Base-by-base conservation (phyloP, 2,113 vertebrate species). In the Atherinomorus stipes region DNA sequence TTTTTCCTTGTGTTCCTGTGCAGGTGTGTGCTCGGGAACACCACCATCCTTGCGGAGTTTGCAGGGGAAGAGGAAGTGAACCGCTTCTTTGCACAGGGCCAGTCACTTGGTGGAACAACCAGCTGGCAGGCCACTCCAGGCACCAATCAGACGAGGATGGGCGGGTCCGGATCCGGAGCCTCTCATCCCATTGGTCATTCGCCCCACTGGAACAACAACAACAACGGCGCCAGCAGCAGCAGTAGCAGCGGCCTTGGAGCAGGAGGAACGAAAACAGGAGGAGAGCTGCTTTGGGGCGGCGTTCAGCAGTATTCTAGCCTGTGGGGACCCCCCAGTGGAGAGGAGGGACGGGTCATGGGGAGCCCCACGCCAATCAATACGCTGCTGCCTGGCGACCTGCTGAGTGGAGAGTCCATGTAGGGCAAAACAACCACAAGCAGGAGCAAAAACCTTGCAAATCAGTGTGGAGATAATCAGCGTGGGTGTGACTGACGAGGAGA, bases 21-120 rank as follows among this genome's bases (percentile, higher is more conserved):
- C 64, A 98, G 96, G 96, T 99, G 97, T 4, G 96, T 98, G 69
- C 94, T 98, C 59, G 97, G 96, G 66, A 98, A 99, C 95, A 98
- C 96, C 81, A 98, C 96, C 94, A 98, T 98, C 91, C 90, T 99
- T 92, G 97, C 97, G 0, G 97, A 99, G 92, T 98, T 99, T 4
- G 97, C 97, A 0, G 95, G 96, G 0, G 97, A 99, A 80, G 97
- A 99, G 50, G 97, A 99, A 71, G 96, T 99, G 74, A 97, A 96
- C 82, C 96, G 96, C 44, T 99, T 99, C 95, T 92, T 99, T 87
- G 97, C 97, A 83, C 97, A 99, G 88, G 95, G 97, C 93, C 96
- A 98, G 84, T 89, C 95, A 0, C 95, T 97, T 56, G 95, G 96
- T 0, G 95, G 95, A 87, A 96, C 95, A 59, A 97, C 96, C 91